A percentile compares a stretch with the other conserved stretches of the same genome.
Conservation (phyloP, 53 echinoderm and acorn worm species). For the Astropecten irregularis region DNA sequence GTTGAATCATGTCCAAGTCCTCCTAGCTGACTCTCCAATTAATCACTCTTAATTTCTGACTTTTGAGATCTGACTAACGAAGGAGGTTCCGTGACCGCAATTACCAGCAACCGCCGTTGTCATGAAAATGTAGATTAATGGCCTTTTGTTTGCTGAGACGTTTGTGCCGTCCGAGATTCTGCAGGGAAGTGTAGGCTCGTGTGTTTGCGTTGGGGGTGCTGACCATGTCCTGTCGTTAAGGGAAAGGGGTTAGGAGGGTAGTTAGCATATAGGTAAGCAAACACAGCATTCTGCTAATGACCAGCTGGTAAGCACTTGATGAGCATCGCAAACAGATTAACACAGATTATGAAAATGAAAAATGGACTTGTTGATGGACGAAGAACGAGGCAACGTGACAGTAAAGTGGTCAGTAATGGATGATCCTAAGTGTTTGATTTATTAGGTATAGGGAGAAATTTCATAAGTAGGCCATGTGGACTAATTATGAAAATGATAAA, state of each 20-base stretch:
- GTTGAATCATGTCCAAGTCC: slow-evolving; percentile 48
- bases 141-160: background rate
- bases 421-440: background rate
- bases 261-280: background rate
- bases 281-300: slow-evolving; percentile 23
- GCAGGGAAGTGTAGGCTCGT: no score
- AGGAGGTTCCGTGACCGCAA: background rate
- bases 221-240: no score
- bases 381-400: background rate
- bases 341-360: slow-evolving; percentile 5
- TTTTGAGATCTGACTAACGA: slow-evolving; percentile 5
- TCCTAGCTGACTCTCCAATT: background rate
- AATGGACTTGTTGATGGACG: background rate
- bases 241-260: background rate
- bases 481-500: no score
- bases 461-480: no score
- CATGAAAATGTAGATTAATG: slow-evolving; percentile 24
- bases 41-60: slow-evolving; percentile 29
- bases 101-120: slow-evolving; percentile 18
- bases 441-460: no score
- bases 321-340: slow-evolving; percentile 14
- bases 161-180: no score
- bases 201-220: no score
- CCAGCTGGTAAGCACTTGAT: background rate
- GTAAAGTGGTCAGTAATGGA: slow-evolving; percentile 1